phyloP scores from a whole-genome alignment of 2,113 vertebrate species.

The Syrrhaptes paradoxus region DNA sequence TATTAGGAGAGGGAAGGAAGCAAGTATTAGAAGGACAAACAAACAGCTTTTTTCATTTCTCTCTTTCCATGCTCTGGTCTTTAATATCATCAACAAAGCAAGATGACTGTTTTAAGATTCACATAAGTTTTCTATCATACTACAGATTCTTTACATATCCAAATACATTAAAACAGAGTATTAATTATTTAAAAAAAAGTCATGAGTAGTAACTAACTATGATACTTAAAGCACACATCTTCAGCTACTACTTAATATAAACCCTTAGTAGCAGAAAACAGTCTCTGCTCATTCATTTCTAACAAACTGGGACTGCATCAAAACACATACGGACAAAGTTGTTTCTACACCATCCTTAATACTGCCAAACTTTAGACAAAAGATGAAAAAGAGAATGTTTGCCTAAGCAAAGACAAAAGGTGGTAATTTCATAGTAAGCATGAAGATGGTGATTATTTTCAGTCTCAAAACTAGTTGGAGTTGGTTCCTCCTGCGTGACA shows the following conservation, averaged over 20 bases:
- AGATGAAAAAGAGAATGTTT: neutral
- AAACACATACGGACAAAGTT: neutral
- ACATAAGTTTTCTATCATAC: rapidly evolving
- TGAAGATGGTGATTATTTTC: neutral
- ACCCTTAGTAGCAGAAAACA: neutral
- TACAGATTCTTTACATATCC: neutral
- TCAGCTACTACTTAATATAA: neutral
- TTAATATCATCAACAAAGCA: neutral
- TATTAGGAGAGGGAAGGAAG: neutral
- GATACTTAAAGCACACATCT: neutral
- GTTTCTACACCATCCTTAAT: neutral
- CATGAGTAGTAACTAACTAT: neutral
- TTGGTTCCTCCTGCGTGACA: neutral
- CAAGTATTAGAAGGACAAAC: neutral
- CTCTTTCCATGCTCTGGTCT: neutral
- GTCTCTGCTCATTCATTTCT: neutral
- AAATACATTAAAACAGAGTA: neutral
- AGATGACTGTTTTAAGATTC: neutral
- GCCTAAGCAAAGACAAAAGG: neutral
- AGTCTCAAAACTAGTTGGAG: neutral
- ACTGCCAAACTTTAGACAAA: neutral
- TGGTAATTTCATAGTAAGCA: neutral
- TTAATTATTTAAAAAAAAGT: neutral
- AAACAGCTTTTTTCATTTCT: neutral
- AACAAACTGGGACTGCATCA: neutral